Evolutionary conservation across 2,888 invertebrate genomes (phyloP).

Genomic region (Geophilus truncorum): DNA sequence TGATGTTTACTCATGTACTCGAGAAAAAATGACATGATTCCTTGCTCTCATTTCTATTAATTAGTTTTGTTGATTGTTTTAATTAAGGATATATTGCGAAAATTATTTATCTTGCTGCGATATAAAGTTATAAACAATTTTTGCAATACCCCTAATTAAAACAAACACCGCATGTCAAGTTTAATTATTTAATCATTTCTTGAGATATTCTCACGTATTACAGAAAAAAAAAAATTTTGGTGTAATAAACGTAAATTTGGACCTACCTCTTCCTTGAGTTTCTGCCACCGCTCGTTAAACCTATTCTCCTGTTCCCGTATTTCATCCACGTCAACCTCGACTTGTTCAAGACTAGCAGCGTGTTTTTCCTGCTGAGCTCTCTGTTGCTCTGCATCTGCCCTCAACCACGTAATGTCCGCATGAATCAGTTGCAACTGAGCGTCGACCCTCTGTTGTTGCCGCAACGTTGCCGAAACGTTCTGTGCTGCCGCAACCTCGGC

Average conservation of each 20-base stretch:
- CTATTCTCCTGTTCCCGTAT: conserved; percentile 42
- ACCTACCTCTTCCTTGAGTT: conserved; percentile 39
- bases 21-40: too few species aligned
- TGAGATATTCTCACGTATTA: too few species aligned
- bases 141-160: too few species aligned
- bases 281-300: conserved; percentile 37
- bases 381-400: conserved; percentile 37
- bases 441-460: conserved; percentile 36
- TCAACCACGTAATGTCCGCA: conserved; percentile 38
- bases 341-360: conserved; percentile 37
- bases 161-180: too few species aligned
- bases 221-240: too few species aligned
- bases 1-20: too few species aligned
- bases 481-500: conserved; percentile 38
- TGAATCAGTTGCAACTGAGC: conserved; percentile 37
- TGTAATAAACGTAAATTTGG: background rate
- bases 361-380: conserved; percentile 36
- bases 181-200: too few species aligned
- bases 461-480: conserved; percentile 38
- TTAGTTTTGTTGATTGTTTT: too few species aligned
- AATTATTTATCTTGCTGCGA: too few species aligned
- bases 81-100: too few species aligned
- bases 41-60: too few species aligned
- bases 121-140: too few species aligned
- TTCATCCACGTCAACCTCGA: conserved; percentile 43